A percentile compares a stretch with the other conserved stretches of the same genome.
Evolutionary conservation across 2,797 vertebrate species (phyloP).

Genomic region (Cyclopterus lumpus): DNA sequence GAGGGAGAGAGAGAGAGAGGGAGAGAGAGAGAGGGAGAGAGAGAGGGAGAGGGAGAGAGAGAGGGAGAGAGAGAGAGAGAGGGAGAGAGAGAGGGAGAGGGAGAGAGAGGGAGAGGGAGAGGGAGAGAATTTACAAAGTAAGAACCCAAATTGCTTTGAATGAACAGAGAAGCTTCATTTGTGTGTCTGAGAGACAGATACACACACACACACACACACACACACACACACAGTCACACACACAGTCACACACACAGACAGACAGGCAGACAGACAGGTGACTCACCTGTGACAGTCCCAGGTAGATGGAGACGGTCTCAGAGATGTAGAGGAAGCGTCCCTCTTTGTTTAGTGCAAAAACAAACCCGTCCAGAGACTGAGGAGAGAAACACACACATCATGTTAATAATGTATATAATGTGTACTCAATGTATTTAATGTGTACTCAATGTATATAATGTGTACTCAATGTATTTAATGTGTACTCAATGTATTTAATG

Average conservation of each 20-base stretch:
- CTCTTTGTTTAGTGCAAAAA: conserved; percentile 99
- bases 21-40: neutral
- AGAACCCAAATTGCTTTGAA: too few species aligned
- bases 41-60: neutral
- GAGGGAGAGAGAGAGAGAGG: neutral
- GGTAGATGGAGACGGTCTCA: conserved; percentile 99
- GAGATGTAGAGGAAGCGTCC: conserved; percentile 99
- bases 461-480: too few species aligned
- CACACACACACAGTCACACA: neutral
- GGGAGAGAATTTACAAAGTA: too few species aligned
- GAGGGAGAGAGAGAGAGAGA: neutral
- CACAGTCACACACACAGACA: neutral
- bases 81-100: too few species aligned
- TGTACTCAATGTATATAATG: too few species aligned
- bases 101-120: too few species aligned
- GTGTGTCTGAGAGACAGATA: too few species aligned
- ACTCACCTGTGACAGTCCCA: conserved; percentile 99
- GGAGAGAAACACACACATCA: conserved; percentile 40
- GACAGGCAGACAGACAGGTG: neutral
- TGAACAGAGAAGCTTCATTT: too few species aligned
- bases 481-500: too few species aligned
- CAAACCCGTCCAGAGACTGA: conserved; percentile 99
- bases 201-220: neutral
- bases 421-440: too few species aligned
- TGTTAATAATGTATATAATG: too few species aligned